Evolutionary conservation across 2,888 invertebrate genomes (phyloP).

Genomic region (Pachliopta kotzebuea): DNA sequence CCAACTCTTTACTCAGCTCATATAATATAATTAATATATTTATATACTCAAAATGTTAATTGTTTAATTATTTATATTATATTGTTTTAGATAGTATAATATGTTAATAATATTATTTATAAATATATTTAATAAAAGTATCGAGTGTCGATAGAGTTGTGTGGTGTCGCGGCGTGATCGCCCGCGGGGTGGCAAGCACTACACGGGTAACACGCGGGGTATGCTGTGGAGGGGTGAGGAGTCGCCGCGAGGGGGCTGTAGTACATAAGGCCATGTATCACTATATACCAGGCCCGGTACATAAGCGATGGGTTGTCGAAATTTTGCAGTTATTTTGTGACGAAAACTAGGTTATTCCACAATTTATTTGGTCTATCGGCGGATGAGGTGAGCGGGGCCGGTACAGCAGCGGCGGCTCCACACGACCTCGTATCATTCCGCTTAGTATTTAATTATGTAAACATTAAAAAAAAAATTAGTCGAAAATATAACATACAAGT

Average conservation of each 20-base stretch:
- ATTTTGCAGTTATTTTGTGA: slow-evolving; percentile 79
- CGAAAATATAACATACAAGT: no score
- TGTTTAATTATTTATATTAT: no score
- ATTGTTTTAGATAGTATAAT: no score
- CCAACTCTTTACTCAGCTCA: no score
- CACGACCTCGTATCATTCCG: no score
- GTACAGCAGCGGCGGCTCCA: no score
- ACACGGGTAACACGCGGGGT: slow-evolving; percentile 55
- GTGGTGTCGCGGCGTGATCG: slow-evolving; percentile 50
- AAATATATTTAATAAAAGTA: slow-evolving; percentile 26
- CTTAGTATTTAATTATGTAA: no score
- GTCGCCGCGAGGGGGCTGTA: slow-evolving; percentile 56
- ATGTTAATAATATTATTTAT: no score
- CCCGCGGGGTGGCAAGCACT: slow-evolving; percentile 67
- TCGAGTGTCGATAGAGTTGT: slow-evolving; percentile 60
- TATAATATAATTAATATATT: no score
- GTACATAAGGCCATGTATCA: slow-evolving; percentile 74
- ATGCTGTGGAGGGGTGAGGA: slow-evolving; percentile 35
- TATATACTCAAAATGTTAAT: no score
- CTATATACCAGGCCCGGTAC: slow-evolving; percentile 63
- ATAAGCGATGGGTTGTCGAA: slow-evolving; percentile 70
- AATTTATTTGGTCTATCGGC: slow-evolving; percentile 57
- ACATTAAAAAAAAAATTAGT: no score
- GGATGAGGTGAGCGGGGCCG: slow-evolving; percentile 30
- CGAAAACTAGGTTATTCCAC: slow-evolving; percentile 77